Conservation (phyloP, 2,888 invertebrate species). For the Digitonthophagus gazella region DNA sequence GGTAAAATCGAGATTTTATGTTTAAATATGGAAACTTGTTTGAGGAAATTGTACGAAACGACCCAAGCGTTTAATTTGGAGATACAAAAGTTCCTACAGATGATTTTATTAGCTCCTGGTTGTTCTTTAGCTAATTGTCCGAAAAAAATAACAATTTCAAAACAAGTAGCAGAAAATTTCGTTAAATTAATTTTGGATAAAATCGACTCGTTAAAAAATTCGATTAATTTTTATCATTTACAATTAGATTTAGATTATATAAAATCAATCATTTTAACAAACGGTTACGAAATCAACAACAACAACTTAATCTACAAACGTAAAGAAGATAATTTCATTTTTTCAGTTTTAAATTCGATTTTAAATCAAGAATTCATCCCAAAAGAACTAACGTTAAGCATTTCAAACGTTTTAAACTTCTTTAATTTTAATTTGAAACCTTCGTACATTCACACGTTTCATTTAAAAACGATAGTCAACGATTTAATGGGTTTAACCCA, state of each 20-base stretch:
- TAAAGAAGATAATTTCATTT: background rate
- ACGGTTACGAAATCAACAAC: background rate
- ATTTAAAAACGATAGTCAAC: background rate
- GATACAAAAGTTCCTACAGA: background rate
- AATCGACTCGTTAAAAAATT: background rate
- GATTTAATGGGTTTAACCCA: background rate
- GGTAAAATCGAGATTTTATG: constrained; percentile 1
- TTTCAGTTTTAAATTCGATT: background rate
- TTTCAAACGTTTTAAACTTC: constrained; percentile 1
- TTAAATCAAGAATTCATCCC: background rate
- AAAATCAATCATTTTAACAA: background rate
- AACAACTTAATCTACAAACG: background rate
- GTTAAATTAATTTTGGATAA: background rate
- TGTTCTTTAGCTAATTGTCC: constrained; percentile 14
- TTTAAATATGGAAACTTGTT: constrained; percentile 1
- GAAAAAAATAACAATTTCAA: background rate
- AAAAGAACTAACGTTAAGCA: background rate
- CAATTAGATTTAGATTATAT: background rate
- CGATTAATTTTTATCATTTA: constrained; percentile 1
- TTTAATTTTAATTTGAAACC: constrained; percentile 2
- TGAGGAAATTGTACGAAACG: constrained; percentile 6
- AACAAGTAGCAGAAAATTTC: background rate
- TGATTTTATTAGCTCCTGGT: background rate
- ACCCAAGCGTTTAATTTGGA: background rate
- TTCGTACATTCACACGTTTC: background rate